Conservation (phyloP, 2,888 invertebrate species). For the Melitaea athalia region DNA sequence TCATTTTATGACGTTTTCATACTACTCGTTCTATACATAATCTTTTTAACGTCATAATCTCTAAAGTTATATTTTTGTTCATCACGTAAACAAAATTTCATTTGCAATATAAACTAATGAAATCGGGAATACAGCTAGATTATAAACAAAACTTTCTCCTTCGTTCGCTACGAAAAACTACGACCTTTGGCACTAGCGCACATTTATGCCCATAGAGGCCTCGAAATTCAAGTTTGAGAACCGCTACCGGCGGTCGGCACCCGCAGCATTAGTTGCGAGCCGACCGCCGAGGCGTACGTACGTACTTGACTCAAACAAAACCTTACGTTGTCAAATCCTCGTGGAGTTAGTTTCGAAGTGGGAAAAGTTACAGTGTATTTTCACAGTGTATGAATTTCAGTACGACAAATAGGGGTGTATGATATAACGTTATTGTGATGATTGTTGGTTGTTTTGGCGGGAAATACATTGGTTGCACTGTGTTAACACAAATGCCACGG, state of each 20-base stretch:
- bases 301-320: constrained; percentile 46
- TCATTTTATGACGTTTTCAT: not conserved
- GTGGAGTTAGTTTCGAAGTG: constrained; percentile 22
- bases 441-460: constrained; percentile 55
- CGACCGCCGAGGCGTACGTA: constrained; percentile 60
- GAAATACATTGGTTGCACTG: constrained; percentile 44
- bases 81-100: not conserved
- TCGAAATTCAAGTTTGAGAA: constrained; percentile 63
- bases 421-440: constrained; percentile 53
- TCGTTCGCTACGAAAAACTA: constrained; percentile 53
- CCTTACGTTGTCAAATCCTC: constrained; percentile 31
- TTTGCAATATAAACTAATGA: constrained; percentile 16
- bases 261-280: constrained; percentile 65
- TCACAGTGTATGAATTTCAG: constrained; percentile 47
- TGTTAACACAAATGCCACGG: constrained; percentile 55
- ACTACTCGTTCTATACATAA: not conserved
- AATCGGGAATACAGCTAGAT: constrained; percentile 36
- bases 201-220: constrained; percentile 67
- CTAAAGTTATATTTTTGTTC: not conserved
- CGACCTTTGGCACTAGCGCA: constrained; percentile 69
- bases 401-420: constrained; percentile 46
- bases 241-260: constrained; percentile 49
- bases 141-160: constrained; percentile 45
- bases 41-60: not conserved
- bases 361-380: constrained; percentile 37